Conservation (phyloP, 1,140 invertebrate genomes). For the Manduca sexta region DNA sequence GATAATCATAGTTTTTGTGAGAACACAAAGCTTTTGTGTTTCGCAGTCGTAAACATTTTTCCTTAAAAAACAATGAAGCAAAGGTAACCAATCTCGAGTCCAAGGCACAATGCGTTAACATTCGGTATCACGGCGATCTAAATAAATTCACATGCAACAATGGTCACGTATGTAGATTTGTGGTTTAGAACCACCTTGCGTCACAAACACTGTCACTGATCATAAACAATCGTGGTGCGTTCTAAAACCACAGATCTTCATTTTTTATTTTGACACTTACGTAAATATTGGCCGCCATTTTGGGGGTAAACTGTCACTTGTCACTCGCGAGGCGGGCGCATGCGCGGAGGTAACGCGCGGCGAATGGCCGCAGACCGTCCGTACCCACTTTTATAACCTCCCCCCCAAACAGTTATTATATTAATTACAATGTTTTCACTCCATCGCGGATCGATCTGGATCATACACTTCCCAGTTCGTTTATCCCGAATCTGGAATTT, state of each 20-base stretch:
- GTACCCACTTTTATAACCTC: slow-evolving; percentile 50
- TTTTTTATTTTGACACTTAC: slow-evolving; percentile 63
- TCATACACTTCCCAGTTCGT: slow-evolving; percentile 43
- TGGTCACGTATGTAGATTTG: slow-evolving; percentile 42
- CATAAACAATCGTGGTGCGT: slow-evolving; percentile 28
- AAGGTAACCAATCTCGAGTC: too few species aligned
- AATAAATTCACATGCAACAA: slow-evolving; percentile 27
- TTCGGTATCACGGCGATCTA: neutral
- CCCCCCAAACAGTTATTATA: slow-evolving; percentile 54
- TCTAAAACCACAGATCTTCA: slow-evolving; percentile 57
- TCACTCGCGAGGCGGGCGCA: slow-evolving; percentile 55
- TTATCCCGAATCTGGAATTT: slow-evolving; percentile 26
- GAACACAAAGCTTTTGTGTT: too few species aligned
- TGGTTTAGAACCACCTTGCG: slow-evolving; percentile 46
- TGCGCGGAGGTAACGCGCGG: slow-evolving; percentile 52
- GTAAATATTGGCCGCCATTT: slow-evolving; percentile 67
- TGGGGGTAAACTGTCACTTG: slow-evolving; percentile 54
- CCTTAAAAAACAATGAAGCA: too few species aligned
- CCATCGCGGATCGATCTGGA: slow-evolving; percentile 42
- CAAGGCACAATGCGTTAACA: too few species aligned
- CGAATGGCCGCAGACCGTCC: slow-evolving; percentile 43
- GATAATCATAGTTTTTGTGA: too few species aligned
- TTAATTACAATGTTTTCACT: slow-evolving; percentile 66
- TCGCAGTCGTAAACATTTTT: too few species aligned
- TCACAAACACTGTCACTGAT: slow-evolving; percentile 11